These are phyloP conservation scores for Nymphalis c-album DNA, from an alignment of 2,888 invertebrate genomes.

Conservation along the genomic window DNA sequence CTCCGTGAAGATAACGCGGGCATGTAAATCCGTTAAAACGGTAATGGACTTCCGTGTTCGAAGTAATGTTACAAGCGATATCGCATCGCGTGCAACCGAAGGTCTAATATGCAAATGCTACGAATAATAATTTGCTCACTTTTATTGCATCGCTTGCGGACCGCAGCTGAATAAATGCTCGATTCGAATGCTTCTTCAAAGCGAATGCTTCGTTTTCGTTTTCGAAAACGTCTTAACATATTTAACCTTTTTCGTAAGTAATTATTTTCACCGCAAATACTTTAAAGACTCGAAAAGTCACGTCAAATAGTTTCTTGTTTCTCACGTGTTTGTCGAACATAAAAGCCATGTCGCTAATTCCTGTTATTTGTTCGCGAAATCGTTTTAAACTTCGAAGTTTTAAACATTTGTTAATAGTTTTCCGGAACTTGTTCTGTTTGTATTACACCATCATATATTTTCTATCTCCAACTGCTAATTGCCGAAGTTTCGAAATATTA, in stretches of 20 bases:
- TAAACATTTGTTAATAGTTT: constrained; percentile 34
- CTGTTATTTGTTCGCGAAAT: constrained; percentile 62
- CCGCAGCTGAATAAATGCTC: constrained; percentile 7
- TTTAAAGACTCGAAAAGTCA: constrained; percentile 50
- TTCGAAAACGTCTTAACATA: constrained; percentile 3
- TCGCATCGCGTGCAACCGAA: constrained; percentile 46
- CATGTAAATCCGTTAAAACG: constrained; percentile 57
- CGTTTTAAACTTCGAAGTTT: constrained; percentile 38
- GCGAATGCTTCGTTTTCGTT: not conserved
- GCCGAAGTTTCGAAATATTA: constrained; percentile 12
- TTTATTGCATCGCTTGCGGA: constrained; percentile 51
- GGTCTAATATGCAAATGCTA: constrained; percentile 63
- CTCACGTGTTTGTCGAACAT: constrained; percentile 52
- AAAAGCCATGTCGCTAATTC: constrained; percentile 59
- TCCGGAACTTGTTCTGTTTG: constrained; percentile 22
- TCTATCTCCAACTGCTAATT: constrained; percentile 18
- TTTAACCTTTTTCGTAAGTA: constrained; percentile 18
- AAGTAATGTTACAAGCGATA: constrained; percentile 44
- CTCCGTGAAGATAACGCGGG: constrained; percentile 48
- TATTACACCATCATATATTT: constrained; percentile 22
- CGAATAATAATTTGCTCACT: constrained; percentile 60
- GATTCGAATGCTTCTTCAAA: constrained; percentile 2
- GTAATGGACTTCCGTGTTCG: constrained; percentile 63
- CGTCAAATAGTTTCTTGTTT: constrained; percentile 51
- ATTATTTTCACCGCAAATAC: constrained; percentile 56